Conservation (phyloP, 2,888 invertebrate species). For the Metopia argyrocephala region DNA sequence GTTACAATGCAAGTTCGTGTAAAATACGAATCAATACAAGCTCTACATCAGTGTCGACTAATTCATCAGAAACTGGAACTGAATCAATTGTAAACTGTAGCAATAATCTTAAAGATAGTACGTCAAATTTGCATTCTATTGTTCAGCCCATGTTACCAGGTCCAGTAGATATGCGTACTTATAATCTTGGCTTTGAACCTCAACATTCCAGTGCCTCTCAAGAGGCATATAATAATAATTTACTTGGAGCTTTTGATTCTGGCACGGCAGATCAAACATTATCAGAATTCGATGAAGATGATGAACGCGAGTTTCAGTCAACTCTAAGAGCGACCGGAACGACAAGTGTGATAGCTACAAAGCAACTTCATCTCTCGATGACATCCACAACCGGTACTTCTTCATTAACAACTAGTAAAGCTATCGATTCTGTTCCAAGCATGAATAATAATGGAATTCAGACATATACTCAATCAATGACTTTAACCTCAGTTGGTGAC, state of each 20-base stretch:
- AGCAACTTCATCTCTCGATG: slow-evolving; percentile 55
- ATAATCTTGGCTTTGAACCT: slow-evolving; percentile 81
- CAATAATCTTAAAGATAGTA: slow-evolving; percentile 61
- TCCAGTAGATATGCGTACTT: slow-evolving; percentile 94
- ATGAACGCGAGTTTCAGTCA: slow-evolving; percentile 87
- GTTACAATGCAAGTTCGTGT: slow-evolving; percentile 68
- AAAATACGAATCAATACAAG: slow-evolving; percentile 71
- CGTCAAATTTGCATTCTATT: slow-evolving; percentile 80
- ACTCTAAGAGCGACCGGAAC: slow-evolving; percentile 82
- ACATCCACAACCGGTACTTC: slow-evolving; percentile 21
- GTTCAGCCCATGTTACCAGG: slow-evolving; percentile 89
- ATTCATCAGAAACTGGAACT: slow-evolving; percentile 52
- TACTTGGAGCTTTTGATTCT: slow-evolving; percentile 84
- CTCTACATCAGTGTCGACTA: slow-evolving; percentile 49
- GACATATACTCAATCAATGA: slow-evolving; percentile 27
- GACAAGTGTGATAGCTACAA: slow-evolving; percentile 57
- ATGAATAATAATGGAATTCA: slow-evolving; percentile 35
- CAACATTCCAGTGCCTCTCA: slow-evolving; percentile 79
- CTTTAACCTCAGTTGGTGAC: slow-evolving; percentile 60
- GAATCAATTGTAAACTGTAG: slow-evolving; percentile 66
- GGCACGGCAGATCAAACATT: slow-evolving; percentile 85
- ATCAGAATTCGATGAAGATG: slow-evolving; percentile 88
- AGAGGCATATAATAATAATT: slow-evolving; percentile 82
- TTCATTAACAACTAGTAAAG: slow-evolving; percentile 11
- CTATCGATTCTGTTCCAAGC: slow-evolving; percentile 3